phyloP scores from a whole-genome alignment of 2,113 vertebrate genomes.

The Macroglossus sobrinus region DNA sequence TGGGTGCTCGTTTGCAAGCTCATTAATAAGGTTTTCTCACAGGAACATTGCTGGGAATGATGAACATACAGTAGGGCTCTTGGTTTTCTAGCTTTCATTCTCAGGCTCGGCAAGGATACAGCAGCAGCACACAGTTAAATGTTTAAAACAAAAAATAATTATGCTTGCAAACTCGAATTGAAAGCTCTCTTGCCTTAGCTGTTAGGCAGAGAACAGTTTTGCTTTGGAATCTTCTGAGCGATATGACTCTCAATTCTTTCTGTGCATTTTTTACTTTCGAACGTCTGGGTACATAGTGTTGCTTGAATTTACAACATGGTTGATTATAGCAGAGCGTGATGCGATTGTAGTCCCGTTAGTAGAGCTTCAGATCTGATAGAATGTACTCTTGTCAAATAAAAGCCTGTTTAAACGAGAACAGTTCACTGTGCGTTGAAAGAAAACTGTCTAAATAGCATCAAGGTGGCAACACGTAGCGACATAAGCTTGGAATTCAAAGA shows the following conservation, averaged over 20 bases:
- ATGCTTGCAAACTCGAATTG: neutral
- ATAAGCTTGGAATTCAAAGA: constrained; percentile 43
- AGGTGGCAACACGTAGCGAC: constrained; percentile 51
- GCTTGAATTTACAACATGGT: neutral
- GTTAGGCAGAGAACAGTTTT: constrained; percentile 27
- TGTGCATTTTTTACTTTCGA: neutral
- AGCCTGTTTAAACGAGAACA: constrained; percentile 57
- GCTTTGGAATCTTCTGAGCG: constrained; percentile 52
- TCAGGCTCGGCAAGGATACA: constrained; percentile 14
- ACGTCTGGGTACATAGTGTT: neutral
- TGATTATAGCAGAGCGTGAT: neutral
- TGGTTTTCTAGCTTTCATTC: constrained; percentile 45
- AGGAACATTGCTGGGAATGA: constrained; percentile 72
- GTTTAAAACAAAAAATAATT: constrained; percentile 58
- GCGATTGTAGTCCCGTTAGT: neutral
- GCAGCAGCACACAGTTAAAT: neutral
- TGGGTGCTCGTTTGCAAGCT: constrained; percentile 87
- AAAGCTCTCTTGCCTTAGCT: constrained; percentile 32
- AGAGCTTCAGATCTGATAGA: constrained; percentile 34
- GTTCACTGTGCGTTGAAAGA: constrained; percentile 41
- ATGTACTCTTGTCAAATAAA: constrained; percentile 43
- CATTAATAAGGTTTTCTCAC: constrained; percentile 84
- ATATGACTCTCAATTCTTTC: constrained; percentile 32
- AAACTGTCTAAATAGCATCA: constrained; percentile 69
- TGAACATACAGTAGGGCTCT: constrained; percentile 45